Conservation (phyloP, 2,888 invertebrate genomes). For the Eristalinus aeneus region DNA sequence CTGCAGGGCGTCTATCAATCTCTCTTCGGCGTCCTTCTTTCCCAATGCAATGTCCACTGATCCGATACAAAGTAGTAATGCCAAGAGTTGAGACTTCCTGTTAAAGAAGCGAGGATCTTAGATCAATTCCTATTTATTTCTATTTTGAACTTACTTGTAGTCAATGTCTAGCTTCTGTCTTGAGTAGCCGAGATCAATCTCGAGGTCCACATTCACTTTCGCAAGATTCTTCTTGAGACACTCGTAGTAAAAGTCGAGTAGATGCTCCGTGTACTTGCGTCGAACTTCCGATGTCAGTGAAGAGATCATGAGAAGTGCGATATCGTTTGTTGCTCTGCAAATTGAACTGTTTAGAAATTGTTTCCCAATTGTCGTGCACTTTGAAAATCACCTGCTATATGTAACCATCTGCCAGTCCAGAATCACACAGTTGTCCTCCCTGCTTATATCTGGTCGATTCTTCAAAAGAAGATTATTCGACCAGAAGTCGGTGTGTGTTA, state of each 20-base stretch:
- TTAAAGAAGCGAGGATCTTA: background rate
- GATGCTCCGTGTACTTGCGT: constrained; percentile 83
- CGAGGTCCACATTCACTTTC: constrained; percentile 85
- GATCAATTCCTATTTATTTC: background rate
- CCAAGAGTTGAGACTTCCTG: constrained; percentile 86
- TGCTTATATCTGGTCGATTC: constrained; percentile 80
- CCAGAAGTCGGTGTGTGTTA: constrained; percentile 93
- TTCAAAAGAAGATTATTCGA: constrained; percentile 89
- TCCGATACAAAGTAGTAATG: constrained; percentile 89
- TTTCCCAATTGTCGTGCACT: background rate
- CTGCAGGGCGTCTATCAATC: constrained; percentile 87
- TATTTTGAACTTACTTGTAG: constrained; percentile 76
- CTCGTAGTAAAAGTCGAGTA: constrained; percentile 88
- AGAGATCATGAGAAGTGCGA: constrained; percentile 87
- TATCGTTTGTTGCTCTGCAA: constrained; percentile 87
- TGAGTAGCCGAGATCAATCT: constrained; percentile 82
- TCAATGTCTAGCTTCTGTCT: constrained; percentile 82
- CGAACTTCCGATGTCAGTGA: constrained; percentile 88
- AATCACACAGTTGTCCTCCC: constrained; percentile 84
- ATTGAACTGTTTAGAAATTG: background rate
- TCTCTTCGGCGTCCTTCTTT: constrained; percentile 87
- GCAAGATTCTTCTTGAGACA: constrained; percentile 84
- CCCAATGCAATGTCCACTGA: constrained; percentile 91
- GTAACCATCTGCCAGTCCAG: constrained; percentile 94
- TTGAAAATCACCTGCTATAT: constrained; percentile 82